Base-by-base conservation (phyloP, 30 jellyfish, hydroid and myxozoan genomes). In the Aurelia sp. region DNA sequence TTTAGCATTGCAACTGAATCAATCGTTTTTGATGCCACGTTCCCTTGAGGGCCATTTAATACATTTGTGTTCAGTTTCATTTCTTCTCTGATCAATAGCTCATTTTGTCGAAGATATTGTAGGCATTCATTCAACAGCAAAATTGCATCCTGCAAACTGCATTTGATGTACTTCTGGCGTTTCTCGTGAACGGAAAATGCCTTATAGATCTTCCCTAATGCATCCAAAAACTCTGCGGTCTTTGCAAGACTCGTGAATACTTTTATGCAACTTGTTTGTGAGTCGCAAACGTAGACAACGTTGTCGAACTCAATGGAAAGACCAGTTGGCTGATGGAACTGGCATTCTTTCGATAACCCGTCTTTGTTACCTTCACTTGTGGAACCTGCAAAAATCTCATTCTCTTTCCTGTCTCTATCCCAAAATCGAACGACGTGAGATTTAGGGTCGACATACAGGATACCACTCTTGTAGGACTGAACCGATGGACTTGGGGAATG, bases 251-350 rank as follows among this genome's bases (percentile, higher is more conserved):
- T 55, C 16, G 87, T 33, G 37, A 61, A 58, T 19, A 76, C 18
- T 61, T 76, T 76, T 76, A 60, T 76, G 62, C 62, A 18, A 35
- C 62, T 33, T 30, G 87, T 16, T 61, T 76, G 87, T 81, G 76
- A 12, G 48, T 76, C 87, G 33, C 72, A 48, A 52, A 76, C 31
- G 41, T 17, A 76, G 53, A 76, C 62, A 13, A 76, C 87, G 59
- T 58, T 52, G 81, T 76, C 17, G 59, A 59, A 60, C 62, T 76
- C 87, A 55, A 59, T 81, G 50, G 72, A 52, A 57, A 76, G 55
- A 53, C 78, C 87, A 53, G 41, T 57, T 15, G 87, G 87, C 37
- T 76, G 87, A 23, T 31, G 23, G 37, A 76, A 61, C 44, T 53
- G 16, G 68, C 78, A 58, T 23, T 21, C 21, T 13, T 30, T 53